phyloP scores from a whole-genome alignment of 2,888 invertebrate genomes.

The Cistogaster globosa region DNA sequence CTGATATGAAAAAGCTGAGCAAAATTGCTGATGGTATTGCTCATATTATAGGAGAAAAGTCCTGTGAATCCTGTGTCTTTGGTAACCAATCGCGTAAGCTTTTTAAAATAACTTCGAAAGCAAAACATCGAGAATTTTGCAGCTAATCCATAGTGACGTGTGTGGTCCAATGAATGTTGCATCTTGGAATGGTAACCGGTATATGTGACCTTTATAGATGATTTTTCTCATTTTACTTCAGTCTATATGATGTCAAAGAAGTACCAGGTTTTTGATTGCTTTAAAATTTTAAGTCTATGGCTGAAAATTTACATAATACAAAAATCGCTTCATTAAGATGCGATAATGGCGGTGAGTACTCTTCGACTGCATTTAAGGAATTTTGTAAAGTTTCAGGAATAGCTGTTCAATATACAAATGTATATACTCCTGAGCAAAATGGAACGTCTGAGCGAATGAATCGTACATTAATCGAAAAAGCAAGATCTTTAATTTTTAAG shows the following conservation, averaged over 20 bases:
- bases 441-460: not conserved
- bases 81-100: too few species aligned
- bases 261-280: not conserved
- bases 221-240: slow-evolving; percentile 26
- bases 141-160: slow-evolving; percentile 1
- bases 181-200: slow-evolving; percentile 12
- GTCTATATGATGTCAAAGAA: slow-evolving; percentile 28
- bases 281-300: not conserved
- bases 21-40: too few species aligned
- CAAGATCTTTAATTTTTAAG: not conserved
- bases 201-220: slow-evolving; percentile 25
- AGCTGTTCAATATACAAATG: slow-evolving; percentile 22
- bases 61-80: too few species aligned
- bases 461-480: too few species aligned
- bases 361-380: not conserved
- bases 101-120: not conserved
- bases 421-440: slow-evolving; percentile 34
- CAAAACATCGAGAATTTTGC: not conserved
- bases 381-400: slow-evolving; percentile 12
- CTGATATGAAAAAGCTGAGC: too few species aligned
- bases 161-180: slow-evolving; percentile 15
- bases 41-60: too few species aligned
- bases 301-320: slow-evolving; percentile 3
- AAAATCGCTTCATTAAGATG: slow-evolving; percentile 44
- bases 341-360: slow-evolving; percentile 49